Evolutionary conservation across 1,140 invertebrate species (phyloP).

Genomic region (Gryon sp.): DNA sequence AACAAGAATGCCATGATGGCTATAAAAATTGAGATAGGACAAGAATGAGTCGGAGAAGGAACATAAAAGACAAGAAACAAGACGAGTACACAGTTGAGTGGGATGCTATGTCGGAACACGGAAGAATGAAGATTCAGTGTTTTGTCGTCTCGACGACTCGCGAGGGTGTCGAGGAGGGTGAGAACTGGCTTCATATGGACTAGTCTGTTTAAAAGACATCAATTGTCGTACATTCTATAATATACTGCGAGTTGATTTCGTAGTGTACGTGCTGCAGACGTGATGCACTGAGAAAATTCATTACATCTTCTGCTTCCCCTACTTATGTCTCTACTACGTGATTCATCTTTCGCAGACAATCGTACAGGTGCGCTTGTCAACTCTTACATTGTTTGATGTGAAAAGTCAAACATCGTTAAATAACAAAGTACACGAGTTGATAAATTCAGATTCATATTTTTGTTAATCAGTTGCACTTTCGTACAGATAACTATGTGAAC

Average conservation of each 20-base stretch:
- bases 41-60: conserved; percentile 45
- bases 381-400: conserved; percentile 13
- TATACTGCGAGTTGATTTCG: conserved; percentile 71
- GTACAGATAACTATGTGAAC: too few species aligned
- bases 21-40: conserved; percentile 63
- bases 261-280: conserved; percentile 34
- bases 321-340: conserved; percentile 23
- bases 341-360: conserved; percentile 45
- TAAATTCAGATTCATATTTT: conserved; percentile 35
- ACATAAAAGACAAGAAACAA: conserved; percentile 53
- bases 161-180: conserved; percentile 63
- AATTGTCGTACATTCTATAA: conserved; percentile 75
- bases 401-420: conserved; percentile 46
- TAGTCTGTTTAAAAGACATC: conserved; percentile 77
- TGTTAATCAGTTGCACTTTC: conserved; percentile 34
- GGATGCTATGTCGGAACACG: conserved; percentile 70
- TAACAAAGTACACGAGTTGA: conserved; percentile 21
- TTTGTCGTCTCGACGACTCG: conserved; percentile 73
- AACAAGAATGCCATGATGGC: conserved; percentile 40
- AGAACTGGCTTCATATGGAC: conserved; percentile 73
- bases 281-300: conserved; percentile 52
- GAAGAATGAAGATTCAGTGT: conserved; percentile 78
- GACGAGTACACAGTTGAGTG: conserved; percentile 63
- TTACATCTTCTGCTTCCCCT: conserved; percentile 54
- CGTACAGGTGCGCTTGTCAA: conserved; percentile 16